Percentiles rank a stretch among this genome's conserved stretches.
Evolutionary conservation across 2,888 invertebrate species (phyloP).

Genomic region (Polietes domitor): DNA sequence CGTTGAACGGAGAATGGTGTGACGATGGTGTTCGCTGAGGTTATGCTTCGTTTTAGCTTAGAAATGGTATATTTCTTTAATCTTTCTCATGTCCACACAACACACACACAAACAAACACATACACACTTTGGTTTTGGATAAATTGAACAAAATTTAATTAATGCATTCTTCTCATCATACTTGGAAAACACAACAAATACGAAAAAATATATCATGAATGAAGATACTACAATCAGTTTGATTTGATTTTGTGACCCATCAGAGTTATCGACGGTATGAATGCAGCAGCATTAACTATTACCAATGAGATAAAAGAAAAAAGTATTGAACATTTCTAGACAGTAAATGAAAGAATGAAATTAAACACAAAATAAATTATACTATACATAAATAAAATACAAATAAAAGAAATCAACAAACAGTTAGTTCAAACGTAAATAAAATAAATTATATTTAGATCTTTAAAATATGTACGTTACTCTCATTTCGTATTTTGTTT

Average conservation of each 20-base stretch:
- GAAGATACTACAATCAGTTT: not conserved
- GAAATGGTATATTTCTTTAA: not conserved
- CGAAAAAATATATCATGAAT: not conserved
- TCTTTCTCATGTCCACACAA: no score
- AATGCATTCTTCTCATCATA: not conserved
- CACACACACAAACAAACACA: no score
- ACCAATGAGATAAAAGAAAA: not conserved
- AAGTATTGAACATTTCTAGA: slow-evolving; percentile 11
- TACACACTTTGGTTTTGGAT: not conserved
- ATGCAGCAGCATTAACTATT: not conserved
- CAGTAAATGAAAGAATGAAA: slow-evolving; percentile 30
- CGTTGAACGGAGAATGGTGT: not conserved
- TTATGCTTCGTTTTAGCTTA: not conserved
- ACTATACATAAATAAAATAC: slow-evolving; percentile 35
- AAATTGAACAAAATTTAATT: not conserved
- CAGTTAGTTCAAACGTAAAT: slow-evolving; percentile 64
- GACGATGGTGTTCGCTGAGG: not conserved
- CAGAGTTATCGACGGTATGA: not conserved
- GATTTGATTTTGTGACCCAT: not conserved
- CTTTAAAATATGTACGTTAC: slow-evolving; percentile 1
- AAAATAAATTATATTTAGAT: slow-evolving; percentile 59
- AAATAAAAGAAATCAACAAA: slow-evolving; percentile 47
- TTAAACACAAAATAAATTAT: slow-evolving; percentile 47
- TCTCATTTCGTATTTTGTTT: not conserved
- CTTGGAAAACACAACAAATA: not conserved